Evolutionary conservation across 2,113 vertebrate genomes (phyloP), one percentile per base, ranked within the genome.

Genomic region (Xyrauchen texanus): DNA sequence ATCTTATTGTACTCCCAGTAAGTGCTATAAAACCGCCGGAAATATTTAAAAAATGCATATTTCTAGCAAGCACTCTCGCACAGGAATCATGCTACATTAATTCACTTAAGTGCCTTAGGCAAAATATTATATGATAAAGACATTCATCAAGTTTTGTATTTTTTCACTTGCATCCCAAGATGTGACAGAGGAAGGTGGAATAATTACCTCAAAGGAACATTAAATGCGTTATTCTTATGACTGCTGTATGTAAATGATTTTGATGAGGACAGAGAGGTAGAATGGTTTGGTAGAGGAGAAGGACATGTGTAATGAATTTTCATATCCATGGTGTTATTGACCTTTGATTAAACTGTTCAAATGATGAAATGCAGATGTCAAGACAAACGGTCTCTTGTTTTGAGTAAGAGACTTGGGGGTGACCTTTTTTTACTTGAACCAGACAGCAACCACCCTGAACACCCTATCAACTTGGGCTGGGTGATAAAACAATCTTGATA

Each of bases 91-190:
- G 75, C 71, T 81, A 75, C 81, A 82, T 78, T 78, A 67, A 82
- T 78, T 80, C 64, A 83, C 46, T 70, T 85, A 78, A 82, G 58
- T 51, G 78, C 81, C 78, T 66, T 52, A 10, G 75, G 81, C 78
- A 58, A 60, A 78, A 70, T 62, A 57, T 49, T 76, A 34, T 66
- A 68, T 52, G 57, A 81, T 85, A 34, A 63, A 76, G 80, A 81
- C 77, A 65, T 81, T 72, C 70, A 81, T 75, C 78, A 53, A 21
- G 70, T 47, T 71, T 81, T 81, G 70, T 79, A 5, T 47, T 62
- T 61, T 83, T 76, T 58, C 45, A 68, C 42, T 47, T 53, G 44
- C 53, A 34, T 83, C 78, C 21, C 47, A 61, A 78, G 52, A 66
- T 63, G 53, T 70, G 42, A 80, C 66, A 68, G 51, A 52, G 21